Conservation (phyloP, 2,113 vertebrate species). For the Tringa solitaria region DNA sequence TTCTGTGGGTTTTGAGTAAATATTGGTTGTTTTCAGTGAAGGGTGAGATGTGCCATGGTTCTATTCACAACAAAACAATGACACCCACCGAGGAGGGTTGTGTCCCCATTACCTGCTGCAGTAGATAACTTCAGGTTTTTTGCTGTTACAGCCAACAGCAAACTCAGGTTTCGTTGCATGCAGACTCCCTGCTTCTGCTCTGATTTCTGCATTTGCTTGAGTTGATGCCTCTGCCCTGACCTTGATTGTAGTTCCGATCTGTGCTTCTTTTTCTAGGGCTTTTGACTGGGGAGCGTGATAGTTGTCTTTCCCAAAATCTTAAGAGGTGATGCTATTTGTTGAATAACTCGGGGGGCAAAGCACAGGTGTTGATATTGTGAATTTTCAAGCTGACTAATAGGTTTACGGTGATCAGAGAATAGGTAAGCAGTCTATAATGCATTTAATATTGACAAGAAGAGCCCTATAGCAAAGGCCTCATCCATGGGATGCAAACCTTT, state of each 20-base stretch:
- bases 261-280: not conserved
- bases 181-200: not conserved
- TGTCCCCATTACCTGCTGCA: not conserved
- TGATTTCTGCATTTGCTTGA: not conserved
- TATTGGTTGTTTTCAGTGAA: not conserved
- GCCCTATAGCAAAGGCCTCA: not conserved
- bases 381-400: not conserved
- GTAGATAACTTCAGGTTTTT: not conserved
- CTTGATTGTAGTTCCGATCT: not conserved
- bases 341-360: not conserved
- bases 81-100: not conserved
- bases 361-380: not conserved
- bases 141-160: not conserved
- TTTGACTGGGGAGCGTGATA: not conserved
- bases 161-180: not conserved
- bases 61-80: not conserved
- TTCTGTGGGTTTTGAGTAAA: not conserved
- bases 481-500: not conserved
- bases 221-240: not conserved
- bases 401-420: not conserved
- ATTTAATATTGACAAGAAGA: not conserved
- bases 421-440: not conserved
- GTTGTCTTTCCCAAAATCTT: not conserved
- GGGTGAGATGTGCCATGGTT: not conserved
- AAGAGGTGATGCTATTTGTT: not conserved